phyloP scores from a whole-genome alignment of 2,113 vertebrate genomes.

The Cranoglanis bouderius region DNA sequence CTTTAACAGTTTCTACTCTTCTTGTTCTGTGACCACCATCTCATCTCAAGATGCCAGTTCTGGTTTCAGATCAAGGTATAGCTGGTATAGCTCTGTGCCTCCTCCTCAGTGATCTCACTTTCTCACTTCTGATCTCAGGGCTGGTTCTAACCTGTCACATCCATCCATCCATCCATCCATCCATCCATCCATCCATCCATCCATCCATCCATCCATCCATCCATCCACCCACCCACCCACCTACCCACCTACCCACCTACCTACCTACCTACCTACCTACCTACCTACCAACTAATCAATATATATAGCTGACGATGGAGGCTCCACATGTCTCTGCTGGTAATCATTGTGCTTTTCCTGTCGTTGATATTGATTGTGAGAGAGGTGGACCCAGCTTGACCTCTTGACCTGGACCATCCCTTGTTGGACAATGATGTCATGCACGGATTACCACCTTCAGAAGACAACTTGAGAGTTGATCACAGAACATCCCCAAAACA shows the following conservation, averaged over 20 bases:
- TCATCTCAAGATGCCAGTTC: not conserved
- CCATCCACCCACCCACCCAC: not conserved
- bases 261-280: not conserved
- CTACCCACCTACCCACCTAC: not conserved
- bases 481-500: not conserved
- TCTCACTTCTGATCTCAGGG: not conserved
- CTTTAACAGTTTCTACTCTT: not conserved
- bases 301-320: not conserved
- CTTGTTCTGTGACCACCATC: not conserved
- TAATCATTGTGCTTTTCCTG: constrained; percentile 1
- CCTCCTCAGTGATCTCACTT: not conserved
- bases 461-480: not conserved
- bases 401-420: constrained; percentile 46
- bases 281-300: not conserved
- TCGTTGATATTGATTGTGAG: constrained; percentile 38
- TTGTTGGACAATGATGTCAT: constrained; percentile 44
- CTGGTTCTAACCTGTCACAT: not conserved
- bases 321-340: not conserved
- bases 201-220: too few species aligned
- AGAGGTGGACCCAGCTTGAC: constrained; percentile 40
- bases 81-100: not conserved
- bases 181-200: not conserved
- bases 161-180: not conserved
- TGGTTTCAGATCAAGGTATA: not conserved
- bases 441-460: constrained; percentile 13